Conservation (phyloP, 2,113 vertebrate genomes). For the Cygnus buccinator region DNA sequence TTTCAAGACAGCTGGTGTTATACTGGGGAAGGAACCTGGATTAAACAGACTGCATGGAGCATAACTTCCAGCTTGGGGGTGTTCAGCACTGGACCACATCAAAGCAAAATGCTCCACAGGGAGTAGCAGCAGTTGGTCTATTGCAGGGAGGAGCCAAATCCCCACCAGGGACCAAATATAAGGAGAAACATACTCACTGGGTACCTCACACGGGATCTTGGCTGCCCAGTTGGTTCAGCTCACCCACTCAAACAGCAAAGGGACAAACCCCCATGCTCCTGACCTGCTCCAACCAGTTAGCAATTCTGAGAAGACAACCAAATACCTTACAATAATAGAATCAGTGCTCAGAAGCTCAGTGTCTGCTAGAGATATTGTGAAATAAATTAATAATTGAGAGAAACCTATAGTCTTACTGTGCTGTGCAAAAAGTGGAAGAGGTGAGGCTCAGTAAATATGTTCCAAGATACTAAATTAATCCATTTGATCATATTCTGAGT, state of each 20-base stretch:
- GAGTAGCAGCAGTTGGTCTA: neutral
- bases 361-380: neutral
- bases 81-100: neutral
- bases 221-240: neutral
- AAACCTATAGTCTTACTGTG: neutral
- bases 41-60: neutral
- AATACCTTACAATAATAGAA: neutral
- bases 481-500: neutral
- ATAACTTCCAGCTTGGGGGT: neutral
- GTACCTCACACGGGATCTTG: neutral
- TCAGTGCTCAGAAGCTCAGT: neutral
- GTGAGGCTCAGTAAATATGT: neutral
- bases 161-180: neutral
- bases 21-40: neutral
- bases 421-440: neutral
- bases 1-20: neutral
- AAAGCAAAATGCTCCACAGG: neutral
- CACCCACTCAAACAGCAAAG: neutral
- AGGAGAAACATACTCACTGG: rapidly evolving
- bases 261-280: neutral
- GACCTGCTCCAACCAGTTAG: neutral
- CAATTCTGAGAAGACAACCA: neutral
- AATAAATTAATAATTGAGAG: neutral
- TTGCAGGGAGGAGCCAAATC: neutral
- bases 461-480: constrained; percentile 1